These are phyloP conservation scores for Peromyscus eremicus DNA, from an alignment of 2,797 vertebrate genomes.

Conservation along the genomic window DNA sequence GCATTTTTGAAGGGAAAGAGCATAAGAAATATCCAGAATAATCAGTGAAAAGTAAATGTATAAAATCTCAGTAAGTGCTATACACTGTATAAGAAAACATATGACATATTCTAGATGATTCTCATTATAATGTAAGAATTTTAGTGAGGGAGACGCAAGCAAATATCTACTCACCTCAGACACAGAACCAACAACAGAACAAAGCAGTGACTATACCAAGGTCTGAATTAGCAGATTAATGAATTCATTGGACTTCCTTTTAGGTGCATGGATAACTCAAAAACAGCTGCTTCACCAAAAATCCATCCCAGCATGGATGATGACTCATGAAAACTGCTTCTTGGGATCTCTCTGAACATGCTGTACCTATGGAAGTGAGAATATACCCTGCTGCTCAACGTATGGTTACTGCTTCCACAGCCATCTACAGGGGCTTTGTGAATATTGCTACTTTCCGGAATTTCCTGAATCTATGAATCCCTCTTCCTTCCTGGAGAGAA, in stretches of 20 bases:
- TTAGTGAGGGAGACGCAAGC: neutral
- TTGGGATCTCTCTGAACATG: no score
- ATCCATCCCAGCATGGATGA: neutral
- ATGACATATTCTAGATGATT: neutral
- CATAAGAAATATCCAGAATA: neutral
- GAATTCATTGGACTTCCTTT: neutral
- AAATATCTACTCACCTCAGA: neutral
- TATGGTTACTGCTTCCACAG: neutral
- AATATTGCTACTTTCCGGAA: neutral
- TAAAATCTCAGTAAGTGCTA: neutral
- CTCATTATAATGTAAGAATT: neutral
- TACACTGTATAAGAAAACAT: neutral
- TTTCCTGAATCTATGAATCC: no score
- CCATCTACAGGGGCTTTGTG: no score
- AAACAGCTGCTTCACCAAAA: neutral
- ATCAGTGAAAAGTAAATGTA: rapidly evolving
- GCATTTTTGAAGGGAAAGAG: neutral
- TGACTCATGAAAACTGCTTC: neutral
- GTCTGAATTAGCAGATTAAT: neutral
- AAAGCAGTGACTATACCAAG: neutral
- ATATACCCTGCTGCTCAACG: rapidly evolving
- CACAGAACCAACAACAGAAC: neutral
- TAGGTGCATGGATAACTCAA: neutral
- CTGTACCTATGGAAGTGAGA: no score
- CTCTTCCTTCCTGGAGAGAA: neutral